These are phyloP conservation scores for Cardinalis cardinalis DNA, from an alignment of 2,113 vertebrate genomes.

Conservation along the genomic window DNA sequence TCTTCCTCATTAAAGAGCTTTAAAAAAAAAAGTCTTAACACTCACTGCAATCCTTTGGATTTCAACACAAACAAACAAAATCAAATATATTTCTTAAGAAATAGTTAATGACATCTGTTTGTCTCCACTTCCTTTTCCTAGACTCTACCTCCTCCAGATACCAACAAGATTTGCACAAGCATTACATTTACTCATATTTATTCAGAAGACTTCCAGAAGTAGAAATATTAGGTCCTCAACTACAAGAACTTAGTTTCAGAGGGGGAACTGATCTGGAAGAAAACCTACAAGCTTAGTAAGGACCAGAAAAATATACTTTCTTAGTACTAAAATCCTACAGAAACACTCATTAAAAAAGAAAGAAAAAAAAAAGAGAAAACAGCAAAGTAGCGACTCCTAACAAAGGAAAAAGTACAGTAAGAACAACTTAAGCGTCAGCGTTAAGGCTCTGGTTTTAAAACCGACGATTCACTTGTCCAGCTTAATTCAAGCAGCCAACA, in stretches of 20 bases:
- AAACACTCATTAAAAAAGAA: background rate
- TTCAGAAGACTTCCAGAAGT: background rate
- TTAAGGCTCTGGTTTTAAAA: background rate
- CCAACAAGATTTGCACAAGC: background rate
- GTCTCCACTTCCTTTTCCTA: background rate
- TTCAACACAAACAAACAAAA: background rate
- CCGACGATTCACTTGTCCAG: background rate
- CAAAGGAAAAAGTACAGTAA: background rate
- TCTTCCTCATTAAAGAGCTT: background rate
- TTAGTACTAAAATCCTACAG: background rate
- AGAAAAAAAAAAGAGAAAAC: fast-evolving
- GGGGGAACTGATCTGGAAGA: fast-evolving
- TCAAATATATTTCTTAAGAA: background rate
- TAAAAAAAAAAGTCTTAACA: background rate
- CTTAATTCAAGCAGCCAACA: background rate
- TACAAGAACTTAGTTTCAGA: background rate
- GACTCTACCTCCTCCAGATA: background rate
- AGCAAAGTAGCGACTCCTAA: background rate
- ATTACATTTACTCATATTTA: background rate
- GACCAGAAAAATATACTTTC: background rate
- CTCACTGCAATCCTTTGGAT: background rate
- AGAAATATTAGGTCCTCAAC: background rate
- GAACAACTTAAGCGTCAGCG: background rate
- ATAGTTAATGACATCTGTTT: background rate
- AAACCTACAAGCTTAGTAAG: background rate